Evolutionary conservation across 2,888 invertebrate genomes (phyloP), one percentile per base, ranked within the genome.

Genomic region (Abrostola triplasia): DNA sequence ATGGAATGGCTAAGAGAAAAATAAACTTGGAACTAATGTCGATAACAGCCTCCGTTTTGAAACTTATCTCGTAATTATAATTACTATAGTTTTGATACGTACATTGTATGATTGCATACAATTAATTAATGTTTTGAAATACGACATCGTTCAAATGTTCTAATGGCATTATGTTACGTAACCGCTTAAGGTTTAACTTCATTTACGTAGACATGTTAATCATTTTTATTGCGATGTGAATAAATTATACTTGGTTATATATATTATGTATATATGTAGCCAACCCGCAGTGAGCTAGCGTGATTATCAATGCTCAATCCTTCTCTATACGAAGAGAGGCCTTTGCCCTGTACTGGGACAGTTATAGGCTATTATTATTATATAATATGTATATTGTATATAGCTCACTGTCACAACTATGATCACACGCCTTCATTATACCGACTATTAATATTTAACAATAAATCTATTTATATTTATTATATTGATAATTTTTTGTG

Each of bases 1-100:
- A 73, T 60, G 66, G 64, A 64, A 72, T 72, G 49, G 63, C 69
- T 64, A 52, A 64, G 60, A 67, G 73, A 79, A 73, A 80, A 72
- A 72, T 72, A 61, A 59, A 70, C 64, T 74, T 59, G 36, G 44
- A 54, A 54, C 59, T 40, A 57, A 47, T 61, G 42, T 36, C 63
- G 70, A 72, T 70, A 70, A 49, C 54, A 11, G 35, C 35, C 48
- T n/a, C 50, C 38, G 48, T 60, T 56, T 52, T 47, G 56, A 60
- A 56, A 70, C 60, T 53, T 74, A 70, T 61, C 64, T 52, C 50
- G 12, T 5, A 11, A 24, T 52, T 49, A 48, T 41, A 53, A 61
- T 58, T 51, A 62, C 38, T 36, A 44, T 48, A 54, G 41, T 48
- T 47, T 11, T 24, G 48, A 54, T 44, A 56, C 40, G 10, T 36